Conservation (phyloP, 30 jellyfish, hydroid and myxozoan genomes). For the Clytia hemisphaerica region DNA sequence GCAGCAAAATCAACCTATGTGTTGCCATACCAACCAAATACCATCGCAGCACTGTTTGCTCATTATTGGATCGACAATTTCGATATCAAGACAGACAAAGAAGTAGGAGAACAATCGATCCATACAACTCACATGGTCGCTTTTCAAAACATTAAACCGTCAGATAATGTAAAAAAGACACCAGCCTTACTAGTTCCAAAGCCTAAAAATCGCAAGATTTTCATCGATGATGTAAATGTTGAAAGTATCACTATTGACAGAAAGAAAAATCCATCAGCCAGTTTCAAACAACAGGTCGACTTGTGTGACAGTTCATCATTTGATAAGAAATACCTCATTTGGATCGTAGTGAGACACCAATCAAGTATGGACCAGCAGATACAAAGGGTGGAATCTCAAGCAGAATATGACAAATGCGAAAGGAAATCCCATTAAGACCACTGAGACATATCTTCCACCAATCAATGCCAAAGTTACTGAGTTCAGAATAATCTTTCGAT, state of each 20-base stretch:
- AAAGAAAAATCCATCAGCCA: neutral
- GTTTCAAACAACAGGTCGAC: no score
- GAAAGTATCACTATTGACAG: neutral
- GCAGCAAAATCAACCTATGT: neutral
- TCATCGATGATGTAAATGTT: neutral
- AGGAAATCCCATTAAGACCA: neutral
- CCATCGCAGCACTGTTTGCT: neutral
- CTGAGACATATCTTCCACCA: constrained; percentile 35
- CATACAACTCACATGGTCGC: neutral
- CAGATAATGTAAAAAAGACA: neutral
- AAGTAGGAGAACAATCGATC: neutral
- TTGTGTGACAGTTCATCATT: no score
- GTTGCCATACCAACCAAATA: neutral
- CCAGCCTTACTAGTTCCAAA: neutral
- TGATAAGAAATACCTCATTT: neutral
- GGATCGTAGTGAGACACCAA: neutral
- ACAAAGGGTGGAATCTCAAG: neutral
- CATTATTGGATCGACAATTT: neutral
- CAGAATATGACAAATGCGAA: neutral
- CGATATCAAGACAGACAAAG: neutral
- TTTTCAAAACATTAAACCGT: neutral
- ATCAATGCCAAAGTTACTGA: constrained; percentile 41
- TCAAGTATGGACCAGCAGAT: neutral
- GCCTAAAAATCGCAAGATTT: neutral
- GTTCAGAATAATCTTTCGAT: constrained; percentile 7